Conservation (phyloP, 2,113 vertebrate species). For the Rhabdomys dilectus region DNA sequence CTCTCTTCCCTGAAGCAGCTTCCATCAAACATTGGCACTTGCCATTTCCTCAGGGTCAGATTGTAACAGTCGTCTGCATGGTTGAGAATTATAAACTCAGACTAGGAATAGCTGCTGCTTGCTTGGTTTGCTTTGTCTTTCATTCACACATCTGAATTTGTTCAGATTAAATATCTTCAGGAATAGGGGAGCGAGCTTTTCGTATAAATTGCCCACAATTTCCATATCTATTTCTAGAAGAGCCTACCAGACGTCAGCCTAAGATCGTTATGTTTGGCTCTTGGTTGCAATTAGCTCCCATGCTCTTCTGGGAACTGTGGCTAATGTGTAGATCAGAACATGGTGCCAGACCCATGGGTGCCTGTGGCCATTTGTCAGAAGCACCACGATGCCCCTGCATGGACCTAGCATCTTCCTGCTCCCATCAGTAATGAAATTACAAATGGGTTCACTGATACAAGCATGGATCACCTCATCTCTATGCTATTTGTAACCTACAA, state of each 20-base stretch:
- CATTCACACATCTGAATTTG: slow-evolving; percentile 43
- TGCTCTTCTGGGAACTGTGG: background rate
- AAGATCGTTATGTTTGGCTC: background rate
- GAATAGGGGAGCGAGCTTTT: slow-evolving; percentile 18
- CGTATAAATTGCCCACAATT: slow-evolving; percentile 55
- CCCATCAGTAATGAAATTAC: background rate
- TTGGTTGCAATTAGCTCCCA: slow-evolving; percentile 20
- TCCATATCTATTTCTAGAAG: slow-evolving; percentile 59
- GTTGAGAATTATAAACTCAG: background rate
- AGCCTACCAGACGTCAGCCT: slow-evolving; percentile 27
- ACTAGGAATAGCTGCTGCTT: slow-evolving; percentile 1
- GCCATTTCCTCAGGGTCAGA: background rate
- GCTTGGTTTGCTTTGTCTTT: background rate
- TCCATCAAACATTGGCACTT: background rate
- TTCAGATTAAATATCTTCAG: slow-evolving; percentile 47
- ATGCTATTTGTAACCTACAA: background rate
- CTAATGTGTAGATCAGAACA: background rate
- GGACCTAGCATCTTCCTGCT: background rate
- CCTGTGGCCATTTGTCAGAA: background rate
- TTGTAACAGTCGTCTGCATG: background rate
- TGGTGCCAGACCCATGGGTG: background rate
- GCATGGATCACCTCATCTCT: background rate
- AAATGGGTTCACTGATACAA: background rate
- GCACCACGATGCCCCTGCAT: background rate
- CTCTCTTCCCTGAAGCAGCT: background rate